A percentile compares a stretch with the other conserved stretches of the same genome.
These are phyloP conservation scores for Aplysia californica DNA, from an alignment of 1,140 invertebrate species.

Conservation along the genomic window DNA sequence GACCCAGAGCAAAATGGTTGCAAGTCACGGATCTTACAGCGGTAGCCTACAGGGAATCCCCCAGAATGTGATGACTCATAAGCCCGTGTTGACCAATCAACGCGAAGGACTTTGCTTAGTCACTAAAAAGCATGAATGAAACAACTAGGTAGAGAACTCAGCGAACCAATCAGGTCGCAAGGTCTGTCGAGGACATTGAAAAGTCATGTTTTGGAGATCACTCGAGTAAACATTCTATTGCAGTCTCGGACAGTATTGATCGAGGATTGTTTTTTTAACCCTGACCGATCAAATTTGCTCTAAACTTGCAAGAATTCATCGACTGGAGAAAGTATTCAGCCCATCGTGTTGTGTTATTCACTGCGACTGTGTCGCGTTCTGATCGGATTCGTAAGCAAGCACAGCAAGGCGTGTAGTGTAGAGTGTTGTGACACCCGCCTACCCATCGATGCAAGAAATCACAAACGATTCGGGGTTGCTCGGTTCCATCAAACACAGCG, in stretches of 20 bases:
- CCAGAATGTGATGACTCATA: slow-evolving; percentile 11
- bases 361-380: too few relatives aligned
- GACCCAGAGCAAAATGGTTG: background rate
- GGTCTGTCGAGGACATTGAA: background rate
- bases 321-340: too few relatives aligned
- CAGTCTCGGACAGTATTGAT: too few relatives aligned
- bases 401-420: too few relatives aligned
- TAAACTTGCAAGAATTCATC: too few relatives aligned
- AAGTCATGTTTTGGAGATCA: slow-evolving; percentile 14
- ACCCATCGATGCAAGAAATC: slow-evolving; percentile 13
- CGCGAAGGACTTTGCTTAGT: slow-evolving; percentile 29
- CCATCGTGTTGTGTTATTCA: too few relatives aligned
- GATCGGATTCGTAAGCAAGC: too few relatives aligned
- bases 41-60: slow-evolving; percentile 40
- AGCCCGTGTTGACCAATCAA: slow-evolving; percentile 35
- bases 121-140: slow-evolving; percentile 39
- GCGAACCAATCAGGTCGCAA: slow-evolving; percentile 33
- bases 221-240: background rate
- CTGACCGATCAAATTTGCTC: too few relatives aligned
- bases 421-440: too few relatives aligned
- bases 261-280: too few relatives aligned
- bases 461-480: too few relatives aligned
- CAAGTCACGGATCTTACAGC: background rate
- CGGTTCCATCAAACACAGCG: too few relatives aligned
- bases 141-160: background rate